These are phyloP conservation scores for Hirudinaria manillensis DNA, from an alignment of 2,888 invertebrate genomes.

Conservation along the genomic window DNA sequence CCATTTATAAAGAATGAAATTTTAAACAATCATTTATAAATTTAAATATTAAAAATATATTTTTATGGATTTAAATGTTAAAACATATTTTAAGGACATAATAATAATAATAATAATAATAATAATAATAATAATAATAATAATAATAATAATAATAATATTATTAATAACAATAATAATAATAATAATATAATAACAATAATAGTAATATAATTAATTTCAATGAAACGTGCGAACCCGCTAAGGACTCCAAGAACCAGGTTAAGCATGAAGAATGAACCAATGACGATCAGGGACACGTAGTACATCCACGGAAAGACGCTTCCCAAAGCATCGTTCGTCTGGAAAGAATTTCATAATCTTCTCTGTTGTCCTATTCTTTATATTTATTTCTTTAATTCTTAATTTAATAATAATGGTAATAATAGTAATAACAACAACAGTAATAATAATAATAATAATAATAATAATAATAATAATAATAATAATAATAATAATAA, in stretches of 20 bases:
- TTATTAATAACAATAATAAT: too few species aligned
- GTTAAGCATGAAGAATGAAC: conserved; percentile 99
- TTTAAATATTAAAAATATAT: too few species aligned
- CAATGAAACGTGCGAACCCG: conserved; percentile 66
- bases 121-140: too few species aligned
- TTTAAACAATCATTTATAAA: too few species aligned
- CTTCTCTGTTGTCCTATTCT: not conserved
- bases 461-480: conserved; percentile 12
- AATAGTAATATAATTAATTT: too few species aligned
- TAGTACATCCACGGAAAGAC: conserved; percentile 99
- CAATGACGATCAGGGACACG: conserved; percentile 99
- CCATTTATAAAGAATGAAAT: too few species aligned
- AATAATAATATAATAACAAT: too few species aligned
- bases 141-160: too few species aligned
- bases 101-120: too few species aligned
- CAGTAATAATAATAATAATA: not conserved
- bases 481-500: conserved; percentile 17
- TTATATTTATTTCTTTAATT: not conserved
- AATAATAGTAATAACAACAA: not conserved
- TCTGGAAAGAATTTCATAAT: conserved; percentile 61
- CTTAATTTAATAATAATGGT: not conserved
- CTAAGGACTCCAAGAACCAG: conserved; percentile 99
- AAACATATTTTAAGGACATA: too few species aligned
- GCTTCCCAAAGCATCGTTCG: conserved; percentile 98
- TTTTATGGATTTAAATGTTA: too few species aligned